These are phyloP conservation scores for Stenchaetothrips biformis DNA, from an alignment of 2,888 invertebrate genomes.

Conservation along the genomic window DNA sequence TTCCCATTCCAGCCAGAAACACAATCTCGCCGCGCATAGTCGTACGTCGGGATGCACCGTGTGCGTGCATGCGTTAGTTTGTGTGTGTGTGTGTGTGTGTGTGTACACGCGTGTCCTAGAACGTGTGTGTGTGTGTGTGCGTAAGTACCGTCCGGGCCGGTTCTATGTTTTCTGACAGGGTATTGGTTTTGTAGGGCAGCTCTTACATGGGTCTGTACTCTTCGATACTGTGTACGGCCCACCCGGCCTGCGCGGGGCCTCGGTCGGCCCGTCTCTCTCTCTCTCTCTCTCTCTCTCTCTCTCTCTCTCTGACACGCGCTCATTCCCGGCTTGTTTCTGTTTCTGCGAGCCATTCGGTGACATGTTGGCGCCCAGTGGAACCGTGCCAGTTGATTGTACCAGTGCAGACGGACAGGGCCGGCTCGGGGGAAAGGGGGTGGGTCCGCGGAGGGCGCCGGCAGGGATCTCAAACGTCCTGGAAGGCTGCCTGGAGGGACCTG, in stretches of 20 bases:
- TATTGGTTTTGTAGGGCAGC: constrained; percentile 13
- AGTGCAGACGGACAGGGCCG: neutral
- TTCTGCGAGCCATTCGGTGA: constrained; percentile 6
- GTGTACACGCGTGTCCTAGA: neutral
- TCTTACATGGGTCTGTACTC: constrained; percentile 3
- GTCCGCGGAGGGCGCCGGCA: neutral
- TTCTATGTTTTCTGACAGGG: neutral
- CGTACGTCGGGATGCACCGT: neutral
- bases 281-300: neutral
- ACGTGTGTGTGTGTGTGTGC: neutral
- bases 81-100: neutral
- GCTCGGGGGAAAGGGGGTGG: neutral
- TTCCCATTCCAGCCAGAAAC: neutral
- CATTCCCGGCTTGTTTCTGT: neutral
- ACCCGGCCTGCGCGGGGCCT: neutral
- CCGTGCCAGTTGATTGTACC: constrained; percentile 34
- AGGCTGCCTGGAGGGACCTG: too few species aligned
- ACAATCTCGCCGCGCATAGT: neutral
- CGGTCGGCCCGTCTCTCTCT: neutral
- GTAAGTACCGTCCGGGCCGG: neutral
- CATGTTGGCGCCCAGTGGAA: constrained; percentile 40
- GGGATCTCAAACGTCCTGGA: neutral
- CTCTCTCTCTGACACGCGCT: neutral
- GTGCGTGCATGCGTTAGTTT: neutral
- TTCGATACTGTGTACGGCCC: neutral